Percentiles rank a stretch among this genome's conserved stretches.
These are phyloP conservation scores for Pasiphila rectangulata DNA, from an alignment of 2,888 invertebrate species.

Conservation along the genomic window DNA sequence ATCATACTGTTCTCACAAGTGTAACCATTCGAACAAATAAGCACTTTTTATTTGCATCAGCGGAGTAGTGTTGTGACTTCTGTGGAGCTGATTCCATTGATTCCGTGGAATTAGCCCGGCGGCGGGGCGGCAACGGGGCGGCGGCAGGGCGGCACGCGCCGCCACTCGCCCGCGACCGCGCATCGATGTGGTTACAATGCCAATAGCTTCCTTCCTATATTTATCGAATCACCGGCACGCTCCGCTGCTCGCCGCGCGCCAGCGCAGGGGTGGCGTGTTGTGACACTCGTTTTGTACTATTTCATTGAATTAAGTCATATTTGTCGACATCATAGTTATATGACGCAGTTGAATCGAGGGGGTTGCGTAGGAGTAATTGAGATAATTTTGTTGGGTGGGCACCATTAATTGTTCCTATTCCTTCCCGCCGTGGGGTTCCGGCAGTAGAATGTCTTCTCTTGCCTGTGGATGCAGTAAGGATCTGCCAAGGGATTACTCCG, in stretches of 20 bases:
- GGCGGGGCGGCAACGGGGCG: background rate
- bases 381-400: too few relatives aligned
- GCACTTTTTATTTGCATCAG: constrained; percentile 11
- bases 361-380: too few relatives aligned
- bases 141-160: background rate
- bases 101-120: constrained; percentile 19
- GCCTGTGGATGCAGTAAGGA: too few relatives aligned
- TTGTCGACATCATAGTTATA: constrained; percentile 3
- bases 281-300: constrained; percentile 35
- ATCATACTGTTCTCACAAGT: constrained; percentile 3
- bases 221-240: constrained; percentile 32
- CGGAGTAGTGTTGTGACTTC: constrained; percentile 21
- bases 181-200: constrained; percentile 29
- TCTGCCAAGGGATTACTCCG: too few relatives aligned
- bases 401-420: too few relatives aligned
- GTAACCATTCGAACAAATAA: background rate
- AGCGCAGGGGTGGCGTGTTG: constrained; percentile 35
- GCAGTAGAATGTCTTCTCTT: too few relatives aligned
- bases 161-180: constrained; percentile 21
- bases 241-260: too few relatives aligned
- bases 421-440: too few relatives aligned
- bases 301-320: constrained; percentile 16
- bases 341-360: background rate
- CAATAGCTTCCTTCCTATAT: constrained; percentile 50
- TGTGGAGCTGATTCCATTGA: constrained; percentile 19